Percentiles rank a stretch among this genome's conserved stretches.
phyloP scores from a whole-genome alignment of 2,888 invertebrate genomes.

The Aporophyla lueneburgensis region DNA sequence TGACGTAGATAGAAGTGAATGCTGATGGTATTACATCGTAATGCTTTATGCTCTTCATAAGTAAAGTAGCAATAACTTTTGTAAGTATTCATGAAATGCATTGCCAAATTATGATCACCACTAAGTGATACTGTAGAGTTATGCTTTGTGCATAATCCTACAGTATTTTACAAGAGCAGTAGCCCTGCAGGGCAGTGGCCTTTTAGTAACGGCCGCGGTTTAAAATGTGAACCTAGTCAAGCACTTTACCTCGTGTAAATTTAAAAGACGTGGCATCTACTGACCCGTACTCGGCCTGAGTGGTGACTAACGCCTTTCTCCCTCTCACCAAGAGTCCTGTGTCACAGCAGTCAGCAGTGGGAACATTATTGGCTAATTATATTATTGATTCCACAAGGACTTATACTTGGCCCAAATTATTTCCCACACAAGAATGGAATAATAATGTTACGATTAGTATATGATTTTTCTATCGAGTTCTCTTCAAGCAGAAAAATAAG shows the following conservation, averaged over 20 bases:
- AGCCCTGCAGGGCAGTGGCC: too few species aligned
- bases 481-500: background rate
- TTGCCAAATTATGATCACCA: background rate
- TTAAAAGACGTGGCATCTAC: too few species aligned
- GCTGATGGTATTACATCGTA: slow-evolving; percentile 3
- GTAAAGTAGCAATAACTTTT: slow-evolving; percentile 1
- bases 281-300: too few species aligned
- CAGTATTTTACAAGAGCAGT: too few species aligned
- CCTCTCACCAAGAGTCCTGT: too few species aligned
- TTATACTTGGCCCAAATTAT: background rate
- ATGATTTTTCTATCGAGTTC: background rate
- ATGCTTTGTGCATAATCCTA: too few species aligned
- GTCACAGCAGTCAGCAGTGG: too few species aligned
- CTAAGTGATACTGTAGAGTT: background rate
- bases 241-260: too few species aligned
- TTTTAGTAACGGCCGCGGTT: too few species aligned
- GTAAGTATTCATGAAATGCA: background rate
- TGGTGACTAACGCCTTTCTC: too few species aligned
- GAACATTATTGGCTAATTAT: too few species aligned
- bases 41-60: slow-evolving; percentile 10
- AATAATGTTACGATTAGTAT: background rate
- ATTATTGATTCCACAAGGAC: background rate
- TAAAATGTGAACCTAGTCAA: too few species aligned
- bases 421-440: background rate
- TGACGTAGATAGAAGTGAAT: background rate